Evolutionary conservation across 2,888 invertebrate species (phyloP), one percentile per base, ranked within the genome.

Genomic region (Tachina grossa): DNA sequence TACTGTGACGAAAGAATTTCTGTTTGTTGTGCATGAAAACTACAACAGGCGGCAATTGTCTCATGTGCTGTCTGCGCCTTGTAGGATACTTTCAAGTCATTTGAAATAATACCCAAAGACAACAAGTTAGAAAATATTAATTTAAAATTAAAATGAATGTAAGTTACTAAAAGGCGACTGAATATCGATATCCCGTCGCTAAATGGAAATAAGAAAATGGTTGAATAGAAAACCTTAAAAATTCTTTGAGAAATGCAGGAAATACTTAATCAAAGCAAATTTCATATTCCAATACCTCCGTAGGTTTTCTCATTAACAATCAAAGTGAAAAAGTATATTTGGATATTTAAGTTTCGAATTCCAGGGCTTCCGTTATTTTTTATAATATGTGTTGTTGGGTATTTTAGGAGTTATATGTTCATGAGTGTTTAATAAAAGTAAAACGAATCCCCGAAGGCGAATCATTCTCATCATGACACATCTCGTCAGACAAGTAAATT

Each of bases 231-330:
- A n/a, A 9, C 11, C 6, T 6, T 22, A 31, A 51, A 69, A 55
- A 51, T 19, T 8, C 14, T 57, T 16, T 43, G 63, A 43, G 16
- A 66, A 57, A 66, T 72, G 57, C 57, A 72, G 65, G 43, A 31
- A 80, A 66, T 80, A 80, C 74, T 72, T 80, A 63, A 71, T 72
- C 72, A 72, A 72, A 72, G 72, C 55, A 57, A 74, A 51, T 57
- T 57, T 22, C n/a, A 59, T 14, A 22, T 63, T 55, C 45, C 13
- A 16, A 10, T 19, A 31, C 13, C 61, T 31, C 16, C 65, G 11
- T 5, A 14, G 8, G 0, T 0, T 11, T 61, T 43, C 11, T 6
- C 2, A 43, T 43, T 9, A 13, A 4, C n/a, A 31, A 69, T 14
- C 13, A 41, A 41, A 13, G 9, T 47, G 3, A n/a, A 41, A 75